These are phyloP conservation scores for Phrynosoma platyrhinos DNA, from an alignment of 2,113 vertebrate species.

Conservation along the genomic window DNA sequence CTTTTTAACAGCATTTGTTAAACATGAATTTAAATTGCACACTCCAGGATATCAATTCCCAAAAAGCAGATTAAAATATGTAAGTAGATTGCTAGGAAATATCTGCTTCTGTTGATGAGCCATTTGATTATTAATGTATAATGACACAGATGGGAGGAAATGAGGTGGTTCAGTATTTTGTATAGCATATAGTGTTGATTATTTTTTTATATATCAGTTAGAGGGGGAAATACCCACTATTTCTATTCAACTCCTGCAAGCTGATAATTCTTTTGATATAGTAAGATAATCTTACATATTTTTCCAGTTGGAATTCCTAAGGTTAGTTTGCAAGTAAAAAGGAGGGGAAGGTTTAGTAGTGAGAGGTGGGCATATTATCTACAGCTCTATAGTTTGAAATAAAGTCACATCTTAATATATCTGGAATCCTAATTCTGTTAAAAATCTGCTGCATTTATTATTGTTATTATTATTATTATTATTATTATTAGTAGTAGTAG, in stretches of 20 bases:
- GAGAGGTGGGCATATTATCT: conserved; percentile 22
- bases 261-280: neutral
- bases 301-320: neutral
- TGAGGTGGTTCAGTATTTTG: neutral
- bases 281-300: neutral
- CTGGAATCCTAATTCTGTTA: conserved; percentile 55
- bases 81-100: conserved; percentile 1
- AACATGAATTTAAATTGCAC: conserved; percentile 20
- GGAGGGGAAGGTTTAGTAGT: neutral
- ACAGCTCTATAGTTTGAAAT: conserved; percentile 42
- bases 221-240: neutral
- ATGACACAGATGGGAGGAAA: neutral
- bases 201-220: too few species aligned
- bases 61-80: conserved; percentile 18
- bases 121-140: conserved; percentile 1
- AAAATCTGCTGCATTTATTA: conserved; percentile 14
- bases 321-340: neutral
- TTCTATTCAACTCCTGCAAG: neutral
- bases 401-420: conserved; percentile 38
- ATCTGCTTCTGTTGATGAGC: conserved; percentile 18
- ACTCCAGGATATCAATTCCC: conserved; percentile 19
- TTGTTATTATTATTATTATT: too few species aligned
- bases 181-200: neutral
- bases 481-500: too few species aligned
- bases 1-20: conserved; percentile 32